phyloP scores from a whole-genome alignment of 2,797 vertebrate species.

The Chaetodon trifasciatus region DNA sequence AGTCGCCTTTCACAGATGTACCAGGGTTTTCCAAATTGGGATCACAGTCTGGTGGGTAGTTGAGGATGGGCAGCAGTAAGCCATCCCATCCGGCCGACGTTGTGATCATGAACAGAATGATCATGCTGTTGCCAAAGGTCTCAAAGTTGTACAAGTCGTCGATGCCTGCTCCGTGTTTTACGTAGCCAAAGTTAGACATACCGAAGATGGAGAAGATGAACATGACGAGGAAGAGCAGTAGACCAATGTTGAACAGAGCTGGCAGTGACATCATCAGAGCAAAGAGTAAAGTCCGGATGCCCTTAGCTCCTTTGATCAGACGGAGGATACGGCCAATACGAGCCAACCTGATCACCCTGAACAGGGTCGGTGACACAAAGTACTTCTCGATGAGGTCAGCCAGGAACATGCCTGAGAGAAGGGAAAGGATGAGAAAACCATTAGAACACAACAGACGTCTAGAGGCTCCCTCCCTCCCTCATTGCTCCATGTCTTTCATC shows the following conservation, averaged over 20 bases:
- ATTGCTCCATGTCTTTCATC: neutral
- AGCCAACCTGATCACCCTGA: constrained; percentile 98
- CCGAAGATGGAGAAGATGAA: constrained; percentile 99
- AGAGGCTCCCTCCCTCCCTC: neutral
- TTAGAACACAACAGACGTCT: constrained; percentile 22
- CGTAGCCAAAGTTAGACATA: constrained; percentile 99
- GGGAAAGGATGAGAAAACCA: neutral
- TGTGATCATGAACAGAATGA: constrained; percentile 99
- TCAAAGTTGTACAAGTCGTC: constrained; percentile 99
- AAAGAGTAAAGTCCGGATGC: constrained; percentile 98
- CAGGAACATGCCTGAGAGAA: constrained; percentile 95
- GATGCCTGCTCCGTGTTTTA: constrained; percentile 96
- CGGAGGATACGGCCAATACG: constrained; percentile 98
- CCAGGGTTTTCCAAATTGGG: constrained; percentile 94
- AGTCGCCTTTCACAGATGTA: constrained; percentile 94
- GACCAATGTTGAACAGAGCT: constrained; percentile 98
- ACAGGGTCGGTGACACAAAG: constrained; percentile 98
- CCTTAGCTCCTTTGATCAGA: constrained; percentile 98
- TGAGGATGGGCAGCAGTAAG: constrained; percentile 95
- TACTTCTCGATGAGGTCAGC: constrained; percentile 99
- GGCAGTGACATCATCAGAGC: constrained; percentile 99
- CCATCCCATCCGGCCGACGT: constrained; percentile 99
- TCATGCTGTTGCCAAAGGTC: constrained; percentile 99
- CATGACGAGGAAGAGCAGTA: constrained; percentile 98
- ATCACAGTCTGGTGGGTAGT: constrained; percentile 96